These are phyloP conservation scores for Drosophila sordidula DNA, from an alignment of 2,888 invertebrate genomes.

Conservation along the genomic window DNA sequence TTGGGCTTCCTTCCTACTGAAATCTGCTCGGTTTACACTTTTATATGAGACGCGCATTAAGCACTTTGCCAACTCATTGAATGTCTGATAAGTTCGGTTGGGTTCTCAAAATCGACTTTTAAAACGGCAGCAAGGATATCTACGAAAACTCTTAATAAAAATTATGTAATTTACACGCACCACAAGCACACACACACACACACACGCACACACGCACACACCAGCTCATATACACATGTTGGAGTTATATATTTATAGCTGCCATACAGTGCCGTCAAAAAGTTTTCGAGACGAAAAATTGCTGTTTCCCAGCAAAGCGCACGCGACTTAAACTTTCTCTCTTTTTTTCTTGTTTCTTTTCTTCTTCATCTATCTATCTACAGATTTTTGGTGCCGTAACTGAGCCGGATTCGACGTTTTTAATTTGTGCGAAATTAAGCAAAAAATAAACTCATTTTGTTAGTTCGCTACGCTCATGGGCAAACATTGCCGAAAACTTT, in stretches of 20 bases:
- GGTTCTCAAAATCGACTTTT: conserved; percentile 44
- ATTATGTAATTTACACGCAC: conserved; percentile 54
- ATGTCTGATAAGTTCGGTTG: conserved; percentile 31
- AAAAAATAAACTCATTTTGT: conserved; percentile 82
- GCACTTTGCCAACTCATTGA: conserved; percentile 58
- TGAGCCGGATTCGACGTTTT: conserved; percentile 71
- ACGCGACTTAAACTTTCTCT: conserved; percentile 45
- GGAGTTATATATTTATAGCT: conserved; percentile 54
- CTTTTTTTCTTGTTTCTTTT: conserved; percentile 3
- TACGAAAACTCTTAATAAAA: conserved; percentile 54
- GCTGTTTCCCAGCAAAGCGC: conserved; percentile 38
- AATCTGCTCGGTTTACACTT: conserved; percentile 36
- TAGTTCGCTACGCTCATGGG: conserved; percentile 66
- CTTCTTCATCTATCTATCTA: conserved; percentile 7
- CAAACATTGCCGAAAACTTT: conserved; percentile 74
- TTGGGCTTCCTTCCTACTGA: conserved; percentile 9
- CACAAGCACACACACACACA: background rate
- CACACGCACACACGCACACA: background rate
- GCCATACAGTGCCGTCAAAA: conserved; percentile 51
- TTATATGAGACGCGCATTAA: conserved; percentile 23
- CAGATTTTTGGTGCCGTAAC: conserved; percentile 57
- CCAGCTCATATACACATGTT: background rate
- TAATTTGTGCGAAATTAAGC: conserved; percentile 81
- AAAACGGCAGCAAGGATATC: conserved; percentile 41
- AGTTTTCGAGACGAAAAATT: conserved; percentile 63